Percentiles rank a stretch among this genome's conserved stretches.
phyloP scores from a whole-genome alignment of 2,797 vertebrate genomes.

The Graptemys geographica region DNA sequence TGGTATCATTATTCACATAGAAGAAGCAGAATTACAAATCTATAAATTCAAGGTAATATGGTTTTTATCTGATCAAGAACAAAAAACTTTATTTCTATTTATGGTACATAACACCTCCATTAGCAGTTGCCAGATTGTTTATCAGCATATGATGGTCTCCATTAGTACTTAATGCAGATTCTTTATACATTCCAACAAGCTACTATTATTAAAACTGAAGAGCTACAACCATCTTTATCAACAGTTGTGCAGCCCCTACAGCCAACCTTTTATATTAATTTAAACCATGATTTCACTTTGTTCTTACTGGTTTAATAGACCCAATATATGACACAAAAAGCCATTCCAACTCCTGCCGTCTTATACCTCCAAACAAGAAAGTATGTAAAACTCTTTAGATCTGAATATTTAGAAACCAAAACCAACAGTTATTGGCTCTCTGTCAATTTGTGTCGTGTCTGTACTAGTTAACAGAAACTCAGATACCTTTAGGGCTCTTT shows the following conservation, averaged over 20 bases:
- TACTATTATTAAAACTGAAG: background rate
- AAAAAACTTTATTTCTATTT: background rate
- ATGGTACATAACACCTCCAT: background rate
- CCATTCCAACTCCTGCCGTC: background rate
- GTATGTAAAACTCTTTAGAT: background rate
- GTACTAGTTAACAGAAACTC: slow-evolving; percentile 14
- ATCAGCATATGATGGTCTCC: background rate
- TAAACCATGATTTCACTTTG: background rate
- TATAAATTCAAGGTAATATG: background rate
- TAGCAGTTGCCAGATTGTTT: background rate
- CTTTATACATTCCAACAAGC: background rate
- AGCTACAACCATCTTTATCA: background rate
- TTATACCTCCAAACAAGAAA: slow-evolving; percentile 10
- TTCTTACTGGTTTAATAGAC: slow-evolving; percentile 29
- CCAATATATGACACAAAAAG: background rate
- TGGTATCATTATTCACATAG: background rate
- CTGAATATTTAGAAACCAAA: slow-evolving; percentile 44
- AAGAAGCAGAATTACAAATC: background rate
- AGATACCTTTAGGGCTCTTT: background rate
- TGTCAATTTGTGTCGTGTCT: slow-evolving; percentile 11
- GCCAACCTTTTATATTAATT: background rate
- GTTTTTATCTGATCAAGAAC: background rate
- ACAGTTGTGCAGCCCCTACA: background rate
- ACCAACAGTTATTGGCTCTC: slow-evolving; percentile 33
- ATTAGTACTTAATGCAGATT: background rate